phyloP scores from a whole-genome alignment of 2,888 invertebrate genomes.

The Aphodius granarius region DNA sequence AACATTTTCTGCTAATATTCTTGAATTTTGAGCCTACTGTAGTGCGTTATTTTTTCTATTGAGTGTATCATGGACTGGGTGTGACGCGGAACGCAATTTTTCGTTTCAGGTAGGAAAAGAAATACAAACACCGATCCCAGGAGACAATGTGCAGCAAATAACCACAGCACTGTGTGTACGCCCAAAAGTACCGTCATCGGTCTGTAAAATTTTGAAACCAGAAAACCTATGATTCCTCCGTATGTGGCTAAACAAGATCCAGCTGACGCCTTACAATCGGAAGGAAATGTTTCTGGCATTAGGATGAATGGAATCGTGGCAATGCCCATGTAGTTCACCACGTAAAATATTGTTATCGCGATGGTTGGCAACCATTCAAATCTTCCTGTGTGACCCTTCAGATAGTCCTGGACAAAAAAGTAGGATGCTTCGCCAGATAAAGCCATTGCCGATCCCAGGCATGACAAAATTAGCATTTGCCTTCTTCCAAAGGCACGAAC shows the following conservation, averaged over 20 bases:
- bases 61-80: neutral
- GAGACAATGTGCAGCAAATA: slow-evolving; percentile 59
- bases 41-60: neutral
- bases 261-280: slow-evolving; percentile 63
- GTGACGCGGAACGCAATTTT: slow-evolving; percentile 30
- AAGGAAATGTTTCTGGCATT: slow-evolving; percentile 66
- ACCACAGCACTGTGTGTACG: slow-evolving; percentile 61
- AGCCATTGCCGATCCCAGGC: slow-evolving; percentile 58
- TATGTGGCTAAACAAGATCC: slow-evolving; percentile 61
- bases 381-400: slow-evolving; percentile 48
- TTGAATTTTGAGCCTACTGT: neutral
- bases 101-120: slow-evolving; percentile 64
- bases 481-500: slow-evolving; percentile 60
- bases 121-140: slow-evolving; percentile 61
- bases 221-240: slow-evolving; percentile 60
- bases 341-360: slow-evolving; percentile 60
- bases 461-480: slow-evolving; percentile 59
- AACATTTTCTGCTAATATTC: neutral
- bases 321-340: slow-evolving; percentile 63
- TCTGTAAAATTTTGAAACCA: slow-evolving; percentile 63
- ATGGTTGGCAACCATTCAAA: slow-evolving; percentile 58
- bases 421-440: slow-evolving; percentile 58
- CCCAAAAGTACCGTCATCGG: slow-evolving; percentile 59
- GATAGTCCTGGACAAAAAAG: slow-evolving; percentile 57
- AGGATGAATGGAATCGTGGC: slow-evolving; percentile 64